Conservation (phyloP, 2,113 vertebrate species). For the Dromas ardeola region DNA sequence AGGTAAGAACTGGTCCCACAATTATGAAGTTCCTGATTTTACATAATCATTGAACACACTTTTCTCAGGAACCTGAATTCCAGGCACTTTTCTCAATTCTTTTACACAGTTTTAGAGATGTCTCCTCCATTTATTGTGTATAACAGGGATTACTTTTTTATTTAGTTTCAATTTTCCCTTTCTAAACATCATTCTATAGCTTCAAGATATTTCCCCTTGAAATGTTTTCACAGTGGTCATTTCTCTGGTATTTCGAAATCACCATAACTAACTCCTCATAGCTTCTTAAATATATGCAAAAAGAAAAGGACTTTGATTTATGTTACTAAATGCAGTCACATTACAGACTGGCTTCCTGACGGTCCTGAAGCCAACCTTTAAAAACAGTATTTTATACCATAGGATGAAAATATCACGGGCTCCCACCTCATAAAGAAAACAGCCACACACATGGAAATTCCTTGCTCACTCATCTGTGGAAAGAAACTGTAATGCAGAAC, state of each 20-base stretch:
- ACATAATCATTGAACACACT: neutral
- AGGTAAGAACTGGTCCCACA: neutral
- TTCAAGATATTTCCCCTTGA: neutral
- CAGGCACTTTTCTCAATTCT: neutral
- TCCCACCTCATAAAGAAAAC: neutral
- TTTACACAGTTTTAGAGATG: neutral
- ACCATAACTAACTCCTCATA: neutral
- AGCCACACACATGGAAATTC: neutral
- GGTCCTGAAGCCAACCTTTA: conserved; percentile 6
- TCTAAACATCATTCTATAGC: neutral
- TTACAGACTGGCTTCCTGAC: conserved; percentile 5
- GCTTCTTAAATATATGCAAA: neutral
- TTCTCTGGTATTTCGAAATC: neutral
- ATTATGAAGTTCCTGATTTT: neutral
- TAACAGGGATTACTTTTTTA: neutral
- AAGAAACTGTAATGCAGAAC: neutral
- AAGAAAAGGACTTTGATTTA: neutral
- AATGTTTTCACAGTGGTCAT: neutral
- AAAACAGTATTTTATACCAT: conserved; percentile 19
- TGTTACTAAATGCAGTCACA: conserved; percentile 7
- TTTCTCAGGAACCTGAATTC: neutral
- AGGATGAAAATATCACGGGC: neutral
- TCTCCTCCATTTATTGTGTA: neutral
- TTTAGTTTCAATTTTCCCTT: conserved; percentile 19
- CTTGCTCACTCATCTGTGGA: neutral